phyloP scores from a whole-genome alignment of 2,797 vertebrate species.

The Salmo trutta region DNA sequence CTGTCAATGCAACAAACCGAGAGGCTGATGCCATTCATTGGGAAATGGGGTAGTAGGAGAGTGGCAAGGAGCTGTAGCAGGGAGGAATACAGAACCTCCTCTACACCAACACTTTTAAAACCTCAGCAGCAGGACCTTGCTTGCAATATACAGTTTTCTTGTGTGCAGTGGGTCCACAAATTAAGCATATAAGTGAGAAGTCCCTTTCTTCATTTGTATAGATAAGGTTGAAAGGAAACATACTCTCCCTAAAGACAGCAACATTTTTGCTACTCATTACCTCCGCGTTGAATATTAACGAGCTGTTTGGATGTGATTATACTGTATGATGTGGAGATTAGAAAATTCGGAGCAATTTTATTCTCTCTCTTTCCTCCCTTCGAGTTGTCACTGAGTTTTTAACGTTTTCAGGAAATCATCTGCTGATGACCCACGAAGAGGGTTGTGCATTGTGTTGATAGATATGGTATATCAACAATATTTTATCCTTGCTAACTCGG shows the following conservation, averaged over 20 bases:
- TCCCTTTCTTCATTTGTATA: background rate
- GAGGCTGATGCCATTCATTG: conserved; percentile 50
- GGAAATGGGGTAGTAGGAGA: conserved; percentile 7
- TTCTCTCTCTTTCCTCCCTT: background rate
- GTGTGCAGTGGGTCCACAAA: background rate
- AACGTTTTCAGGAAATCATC: background rate
- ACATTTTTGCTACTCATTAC: background rate
- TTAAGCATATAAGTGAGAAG: background rate
- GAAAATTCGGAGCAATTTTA: background rate
- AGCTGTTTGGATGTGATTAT: background rate
- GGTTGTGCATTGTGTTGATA: background rate
- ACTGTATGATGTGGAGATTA: too few species aligned
- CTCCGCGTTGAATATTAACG: background rate
- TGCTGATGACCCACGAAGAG: background rate
- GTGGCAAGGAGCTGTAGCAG: conserved; percentile 8
- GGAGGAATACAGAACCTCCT: conserved; percentile 6
- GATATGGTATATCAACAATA: background rate
- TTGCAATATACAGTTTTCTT: background rate
- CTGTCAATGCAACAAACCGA: conserved; percentile 55
- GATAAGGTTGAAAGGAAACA: background rate
- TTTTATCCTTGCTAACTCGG: conserved; percentile 4
- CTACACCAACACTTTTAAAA: background rate
- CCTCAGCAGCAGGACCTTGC: background rate
- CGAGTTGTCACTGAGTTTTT: background rate
- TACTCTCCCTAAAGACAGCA: background rate